Evolutionary conservation across 2,113 vertebrate species (phyloP).

Genomic region (Scatophagus argus): DNA sequence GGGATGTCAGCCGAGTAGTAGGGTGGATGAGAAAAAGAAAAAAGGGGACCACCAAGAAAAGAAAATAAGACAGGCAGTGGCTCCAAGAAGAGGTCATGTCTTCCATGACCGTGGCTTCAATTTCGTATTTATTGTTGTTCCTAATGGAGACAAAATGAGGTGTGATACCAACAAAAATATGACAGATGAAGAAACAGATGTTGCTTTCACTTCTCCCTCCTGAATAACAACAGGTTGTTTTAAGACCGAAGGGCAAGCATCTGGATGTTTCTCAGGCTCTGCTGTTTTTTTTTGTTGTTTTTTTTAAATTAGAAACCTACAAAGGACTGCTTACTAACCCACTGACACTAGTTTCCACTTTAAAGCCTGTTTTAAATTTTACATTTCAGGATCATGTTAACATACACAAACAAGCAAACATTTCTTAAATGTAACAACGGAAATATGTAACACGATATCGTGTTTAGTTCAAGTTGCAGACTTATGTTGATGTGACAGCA

Average conservation of each 20-base stretch:
- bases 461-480: too few relatives aligned
- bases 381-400: neutral
- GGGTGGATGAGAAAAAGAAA: neutral
- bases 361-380: neutral
- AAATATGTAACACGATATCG: too few relatives aligned
- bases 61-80: conserved; percentile 7
- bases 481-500: neutral
- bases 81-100: conserved; percentile 27
- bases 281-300: neutral
- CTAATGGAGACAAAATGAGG: conserved; percentile 13
- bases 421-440: too few relatives aligned
- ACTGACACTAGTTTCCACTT: neutral
- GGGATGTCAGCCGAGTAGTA: conserved; percentile 35
- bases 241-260: neutral
- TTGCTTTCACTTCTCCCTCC: neutral
- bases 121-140: conserved; percentile 18
- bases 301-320: neutral
- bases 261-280: neutral
- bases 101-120: conserved; percentile 2
- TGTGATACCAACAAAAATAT: neutral
- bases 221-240: neutral
- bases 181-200: conserved; percentile 7
- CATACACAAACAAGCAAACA: too few relatives aligned
- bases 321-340: neutral
- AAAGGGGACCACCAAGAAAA: neutral